Evolutionary conservation across 1,140 invertebrate species (phyloP), one percentile per base, ranked within the genome.

Genomic region (Bombus turneri): DNA sequence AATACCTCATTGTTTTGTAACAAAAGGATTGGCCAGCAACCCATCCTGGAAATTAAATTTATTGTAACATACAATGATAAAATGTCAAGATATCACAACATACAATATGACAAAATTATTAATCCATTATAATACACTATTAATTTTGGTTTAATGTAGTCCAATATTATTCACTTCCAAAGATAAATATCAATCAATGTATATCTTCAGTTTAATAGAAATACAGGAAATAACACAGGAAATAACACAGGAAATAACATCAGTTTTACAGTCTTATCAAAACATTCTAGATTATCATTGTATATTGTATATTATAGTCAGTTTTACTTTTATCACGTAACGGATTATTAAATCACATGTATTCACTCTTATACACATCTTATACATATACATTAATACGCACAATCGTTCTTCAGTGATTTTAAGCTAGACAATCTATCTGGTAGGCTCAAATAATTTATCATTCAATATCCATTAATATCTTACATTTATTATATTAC

Each of bases 191-290:
- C n/a, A 47, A 85, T 83, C 15, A 68, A n/a, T 83, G 37, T 34
- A 75, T 83, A 37, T 10, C 8, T 53, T 71, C 73, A 86, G 6
- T 79, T 74, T 41, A 66, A 53, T 28, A 31, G 10, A 25, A 66
- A 66, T 74, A 86, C 57, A 74, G n/a, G 59, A 74, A 72, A 47
- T 79, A 78, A 86, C 41, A 86, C 57, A 74, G n/a, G 59, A 74
- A 72, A 47, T 79, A 78, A 86, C 41, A 77, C 34, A 78, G 28
- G 12, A 62, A 62, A 53, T 83, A 82, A 79, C 53, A 43, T 75
- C 37, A 47, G 87, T 83, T 86, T 90, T 76, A 85, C 88, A 90
- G 89, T 90, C 88, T 90, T 90, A 90, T 90, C 78, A 79, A 71
- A 80, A 87, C 76, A 79, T 85, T 77, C 37, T 53, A 57, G 34